Evolutionary conservation across 2,797 vertebrate species (phyloP).

Genomic region (Cygnus olor): DNA sequence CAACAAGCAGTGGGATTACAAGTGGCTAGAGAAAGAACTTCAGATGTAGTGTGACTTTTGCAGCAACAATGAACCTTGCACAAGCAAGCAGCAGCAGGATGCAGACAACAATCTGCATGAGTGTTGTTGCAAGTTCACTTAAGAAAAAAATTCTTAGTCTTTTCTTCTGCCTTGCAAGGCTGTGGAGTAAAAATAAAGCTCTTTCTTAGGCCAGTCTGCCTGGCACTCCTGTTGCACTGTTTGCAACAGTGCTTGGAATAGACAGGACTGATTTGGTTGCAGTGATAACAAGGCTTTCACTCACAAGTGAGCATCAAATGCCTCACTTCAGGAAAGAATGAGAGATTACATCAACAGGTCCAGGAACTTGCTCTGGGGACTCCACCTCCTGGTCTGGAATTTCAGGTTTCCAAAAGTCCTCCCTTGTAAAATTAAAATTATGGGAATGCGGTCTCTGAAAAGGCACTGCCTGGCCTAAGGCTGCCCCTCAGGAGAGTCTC

Average conservation of each 20-base stretch:
- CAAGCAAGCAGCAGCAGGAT: not conserved
- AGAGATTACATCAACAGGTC: not conserved
- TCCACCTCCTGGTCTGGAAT: not conserved
- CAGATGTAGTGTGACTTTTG: not conserved
- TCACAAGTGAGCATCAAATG: not conserved
- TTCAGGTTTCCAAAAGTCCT: not conserved
- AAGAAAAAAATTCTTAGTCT: not conserved
- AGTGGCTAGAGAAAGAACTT: not conserved
- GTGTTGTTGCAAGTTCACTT: not conserved
- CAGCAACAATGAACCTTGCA: not conserved
- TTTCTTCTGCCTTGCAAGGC: not conserved
- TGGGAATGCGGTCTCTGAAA: not conserved
- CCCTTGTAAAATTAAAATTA: not conserved
- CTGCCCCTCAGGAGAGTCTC: not conserved
- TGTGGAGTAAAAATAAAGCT: not conserved
- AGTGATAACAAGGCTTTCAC: not conserved
- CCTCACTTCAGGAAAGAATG: not conserved
- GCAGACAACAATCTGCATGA: not conserved
- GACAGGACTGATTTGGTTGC: not conserved
- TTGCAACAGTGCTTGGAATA: not conserved
- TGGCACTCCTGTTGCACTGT: not conserved
- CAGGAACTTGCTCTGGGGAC: not conserved
- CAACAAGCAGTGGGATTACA: not conserved
- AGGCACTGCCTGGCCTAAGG: not conserved
- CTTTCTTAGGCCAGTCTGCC: not conserved